Evolutionary conservation across 2,888 invertebrate genomes (phyloP), one percentile per base, ranked within the genome.

Genomic region (Margaritifera margaritifera): DNA sequence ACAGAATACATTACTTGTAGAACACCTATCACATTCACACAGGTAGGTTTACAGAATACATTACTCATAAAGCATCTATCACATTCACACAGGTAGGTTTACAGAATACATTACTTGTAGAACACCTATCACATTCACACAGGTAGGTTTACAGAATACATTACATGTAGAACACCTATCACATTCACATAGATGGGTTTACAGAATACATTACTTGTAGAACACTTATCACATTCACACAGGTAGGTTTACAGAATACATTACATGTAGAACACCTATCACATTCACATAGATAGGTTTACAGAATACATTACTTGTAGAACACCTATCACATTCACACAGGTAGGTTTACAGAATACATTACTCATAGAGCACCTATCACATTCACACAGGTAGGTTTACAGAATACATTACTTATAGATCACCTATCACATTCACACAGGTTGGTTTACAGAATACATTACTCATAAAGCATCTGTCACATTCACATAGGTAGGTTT

Each of bases 1-100:
- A 19, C 98, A 0, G 99, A 99, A 90, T 98, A 95, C 90, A 91
- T 95, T 51, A 92, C 94, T 0, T 92, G 97, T 62, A 92, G 93
- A 87, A 94, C 94, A 18, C 91, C 92, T 59, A 93, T 97, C 80
- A 92, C 92, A 1, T 99, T 99, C 91, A 92, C 93, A 5, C 98
- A 91, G 88, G 91, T 91, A 77, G 71, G 68, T 70, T 27, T 52
- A 19, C 98, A 0, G 99, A 99, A 90, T 98, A 95, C 90, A 91
- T 95, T 51, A 92, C 94, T 0, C 92, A 97, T 62, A 92, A 93
- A 87, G 94, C 94, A 18, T 91, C 92, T 59, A 93, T 97, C 80
- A 92, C 92, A 1, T 99, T 99, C 91, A 92, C 93, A 5, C 98
- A 91, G 88, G 91, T 91, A 77, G 71, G 68, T 70, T 27, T 52